Percentiles rank a stretch among this genome's conserved stretches.
Evolutionary conservation across 2,113 vertebrate species (phyloP).

Genomic region (Mormyrus lacerda): DNA sequence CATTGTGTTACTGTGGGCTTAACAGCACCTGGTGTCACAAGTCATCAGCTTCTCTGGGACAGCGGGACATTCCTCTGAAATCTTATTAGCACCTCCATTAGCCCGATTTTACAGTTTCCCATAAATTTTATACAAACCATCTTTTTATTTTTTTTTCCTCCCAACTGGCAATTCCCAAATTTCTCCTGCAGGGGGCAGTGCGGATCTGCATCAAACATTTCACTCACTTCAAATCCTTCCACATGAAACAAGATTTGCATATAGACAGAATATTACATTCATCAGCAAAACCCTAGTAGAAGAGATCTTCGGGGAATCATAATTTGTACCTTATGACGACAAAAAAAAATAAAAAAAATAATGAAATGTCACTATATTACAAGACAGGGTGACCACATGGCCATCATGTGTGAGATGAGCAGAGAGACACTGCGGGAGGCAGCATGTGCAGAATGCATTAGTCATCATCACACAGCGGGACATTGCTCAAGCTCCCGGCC

Average conservation of each 20-base stretch:
- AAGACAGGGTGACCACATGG: background rate
- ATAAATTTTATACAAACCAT: background rate
- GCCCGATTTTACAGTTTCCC: background rate
- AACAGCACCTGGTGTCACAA: background rate
- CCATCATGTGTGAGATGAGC: background rate
- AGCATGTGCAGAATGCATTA: background rate
- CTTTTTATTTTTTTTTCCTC: no score
- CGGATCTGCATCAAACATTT: background rate
- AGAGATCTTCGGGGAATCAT: background rate
- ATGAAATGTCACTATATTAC: background rate
- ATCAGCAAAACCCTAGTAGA: background rate
- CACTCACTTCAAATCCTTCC: background rate
- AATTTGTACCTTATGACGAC: background rate
- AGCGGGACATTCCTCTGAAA: background rate
- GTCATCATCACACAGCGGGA: background rate
- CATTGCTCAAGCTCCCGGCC: background rate
- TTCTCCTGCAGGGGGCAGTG: conserved; percentile 18
- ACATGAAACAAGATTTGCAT: background rate
- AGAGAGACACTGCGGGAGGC: background rate
- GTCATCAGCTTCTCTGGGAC: background rate
- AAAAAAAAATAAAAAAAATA: background rate
- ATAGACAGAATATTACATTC: background rate
- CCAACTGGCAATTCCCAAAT: no score
- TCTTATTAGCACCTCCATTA: background rate
- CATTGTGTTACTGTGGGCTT: background rate